Evolutionary conservation across 1,140 invertebrate genomes (phyloP).

Genomic region (Rhagoletis zephyria): DNA sequence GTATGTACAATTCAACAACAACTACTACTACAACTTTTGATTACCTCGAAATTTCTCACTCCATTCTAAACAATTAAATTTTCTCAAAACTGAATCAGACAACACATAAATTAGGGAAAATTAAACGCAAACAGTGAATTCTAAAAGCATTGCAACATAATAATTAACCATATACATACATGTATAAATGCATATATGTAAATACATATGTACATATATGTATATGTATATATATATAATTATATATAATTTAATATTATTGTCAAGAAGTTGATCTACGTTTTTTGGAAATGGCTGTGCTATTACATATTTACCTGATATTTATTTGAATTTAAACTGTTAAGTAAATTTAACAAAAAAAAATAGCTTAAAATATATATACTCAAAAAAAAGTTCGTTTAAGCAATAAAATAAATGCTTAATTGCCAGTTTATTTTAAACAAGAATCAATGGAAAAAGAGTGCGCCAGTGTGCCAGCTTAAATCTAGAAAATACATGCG

Average conservation of each 20-base stretch:
- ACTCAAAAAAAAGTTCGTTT: conserved; percentile 43
- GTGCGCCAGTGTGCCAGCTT: conserved; percentile 25
- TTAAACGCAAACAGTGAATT: not conserved
- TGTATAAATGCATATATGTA: no score
- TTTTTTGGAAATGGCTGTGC: conserved; percentile 87
- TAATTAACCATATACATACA: not conserved
- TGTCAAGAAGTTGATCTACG: conserved; percentile 93
- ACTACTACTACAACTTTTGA: not conserved
- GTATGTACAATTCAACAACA: not conserved
- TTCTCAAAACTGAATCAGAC: conserved; percentile 28
- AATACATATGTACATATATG: not conserved
- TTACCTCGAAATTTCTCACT: not conserved
- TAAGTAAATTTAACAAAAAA: conserved; percentile 5
- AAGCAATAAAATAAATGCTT: not conserved
- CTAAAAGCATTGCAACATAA: not conserved
- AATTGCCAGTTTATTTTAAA: not conserved
- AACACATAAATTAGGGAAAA: conserved; percentile 33
- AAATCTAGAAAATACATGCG: conserved; percentile 30
- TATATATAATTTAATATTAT: conserved; percentile 73
- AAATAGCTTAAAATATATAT: not conserved
- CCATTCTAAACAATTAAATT: not conserved
- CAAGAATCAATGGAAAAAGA: conserved; percentile 30
- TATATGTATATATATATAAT: conserved; percentile 60
- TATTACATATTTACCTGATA: conserved; percentile 72
- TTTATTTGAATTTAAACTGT: conserved; percentile 63